These are phyloP conservation scores for Nyctibius grandis DNA, from an alignment of 2,797 vertebrate genomes.

Conservation along the genomic window DNA sequence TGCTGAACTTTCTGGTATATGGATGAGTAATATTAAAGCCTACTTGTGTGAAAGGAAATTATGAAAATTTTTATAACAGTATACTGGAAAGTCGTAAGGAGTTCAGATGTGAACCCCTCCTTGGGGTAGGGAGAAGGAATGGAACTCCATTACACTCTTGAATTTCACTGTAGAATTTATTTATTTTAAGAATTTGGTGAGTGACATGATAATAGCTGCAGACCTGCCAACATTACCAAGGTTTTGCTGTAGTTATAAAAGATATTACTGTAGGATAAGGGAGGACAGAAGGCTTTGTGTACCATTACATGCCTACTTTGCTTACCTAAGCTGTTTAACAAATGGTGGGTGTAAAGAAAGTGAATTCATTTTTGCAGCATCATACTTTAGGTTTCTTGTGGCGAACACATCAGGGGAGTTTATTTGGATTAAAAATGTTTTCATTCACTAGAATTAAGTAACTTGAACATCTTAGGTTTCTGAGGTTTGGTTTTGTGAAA, in stretches of 20 bases:
- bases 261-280: neutral
- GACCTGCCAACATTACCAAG: neutral
- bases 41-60: neutral
- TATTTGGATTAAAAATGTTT: neutral
- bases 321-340: neutral
- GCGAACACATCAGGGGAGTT: neutral
- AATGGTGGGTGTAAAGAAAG: neutral
- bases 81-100: neutral
- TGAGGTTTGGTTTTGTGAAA: neutral
- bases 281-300: neutral
- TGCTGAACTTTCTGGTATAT: neutral
- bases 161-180: neutral
- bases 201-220: neutral
- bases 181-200: neutral
- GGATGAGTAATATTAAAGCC: neutral
- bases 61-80: neutral
- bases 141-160: neutral
- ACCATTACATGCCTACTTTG: neutral
- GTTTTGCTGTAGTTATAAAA: neutral
- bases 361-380: neutral
- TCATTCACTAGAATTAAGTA: neutral
- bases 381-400: neutral
- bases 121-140: neutral
- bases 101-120: neutral
- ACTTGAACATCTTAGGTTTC: neutral